A percentile compares a stretch with the other conserved stretches of the same genome.
Evolutionary conservation across 1,140 invertebrate species (phyloP).

Genomic region (Zophobas atratus): DNA sequence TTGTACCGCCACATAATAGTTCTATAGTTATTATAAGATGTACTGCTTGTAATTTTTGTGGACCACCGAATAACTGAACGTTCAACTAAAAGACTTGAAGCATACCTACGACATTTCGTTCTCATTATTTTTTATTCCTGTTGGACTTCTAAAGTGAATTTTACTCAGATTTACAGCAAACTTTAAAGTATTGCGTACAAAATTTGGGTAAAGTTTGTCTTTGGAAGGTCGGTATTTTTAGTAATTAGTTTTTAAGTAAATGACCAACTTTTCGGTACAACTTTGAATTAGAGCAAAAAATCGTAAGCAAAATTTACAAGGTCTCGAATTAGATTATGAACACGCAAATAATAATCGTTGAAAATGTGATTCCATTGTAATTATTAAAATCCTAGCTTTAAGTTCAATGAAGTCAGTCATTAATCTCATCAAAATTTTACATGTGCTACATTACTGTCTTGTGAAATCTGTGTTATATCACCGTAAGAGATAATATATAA

Average conservation of each 20-base stretch:
- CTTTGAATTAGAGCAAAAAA: slow-evolving; percentile 8
- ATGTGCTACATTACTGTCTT: slow-evolving; percentile 56
- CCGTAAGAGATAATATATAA: slow-evolving; percentile 48
- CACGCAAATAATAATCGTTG: slow-evolving; percentile 44
- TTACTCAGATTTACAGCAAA: neutral
- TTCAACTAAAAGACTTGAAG: slow-evolving; percentile 35
- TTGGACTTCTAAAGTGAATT: neutral
- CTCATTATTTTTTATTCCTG: slow-evolving; percentile 7
- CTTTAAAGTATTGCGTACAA: neutral
- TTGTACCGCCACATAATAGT: slow-evolving; percentile 36
- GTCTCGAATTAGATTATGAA: slow-evolving; percentile 40
- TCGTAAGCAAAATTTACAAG: slow-evolving; percentile 19
- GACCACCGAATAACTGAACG: slow-evolving; percentile 36
- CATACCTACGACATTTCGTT: slow-evolving; percentile 23
- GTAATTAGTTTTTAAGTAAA: slow-evolving; percentile 40
- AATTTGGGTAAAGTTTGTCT: slow-evolving; percentile 11
- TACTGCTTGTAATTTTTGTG: slow-evolving; percentile 45
- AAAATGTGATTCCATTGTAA: slow-evolving; percentile 59
- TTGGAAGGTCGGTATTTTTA: slow-evolving; percentile 5
- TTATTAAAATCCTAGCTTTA: slow-evolving; percentile 45
- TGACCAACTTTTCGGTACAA: slow-evolving; percentile 40
- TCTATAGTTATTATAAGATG: slow-evolving; percentile 25
- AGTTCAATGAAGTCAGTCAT: slow-evolving; percentile 44
- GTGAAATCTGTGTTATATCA: slow-evolving; percentile 57
- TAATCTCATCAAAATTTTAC: slow-evolving; percentile 50